These are phyloP conservation scores for Prosapia bicincta DNA, from an alignment of 2,888 invertebrate species.

Conservation along the genomic window DNA sequence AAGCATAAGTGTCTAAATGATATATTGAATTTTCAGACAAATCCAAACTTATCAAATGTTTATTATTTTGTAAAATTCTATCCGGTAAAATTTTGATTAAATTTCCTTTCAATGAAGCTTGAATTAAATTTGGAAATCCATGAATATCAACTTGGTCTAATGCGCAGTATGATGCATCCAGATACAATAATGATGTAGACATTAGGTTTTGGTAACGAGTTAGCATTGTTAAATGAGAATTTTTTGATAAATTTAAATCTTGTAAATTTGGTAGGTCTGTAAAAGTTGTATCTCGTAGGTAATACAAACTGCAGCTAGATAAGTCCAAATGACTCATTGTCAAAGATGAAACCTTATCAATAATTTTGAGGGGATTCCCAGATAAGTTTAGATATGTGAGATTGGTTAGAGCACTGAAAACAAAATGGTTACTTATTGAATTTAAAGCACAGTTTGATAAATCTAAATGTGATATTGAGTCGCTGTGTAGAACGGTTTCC, in stretches of 20 bases:
- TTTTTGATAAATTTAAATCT: slow-evolving; percentile 13
- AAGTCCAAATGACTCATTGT: slow-evolving; percentile 11
- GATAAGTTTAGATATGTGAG: slow-evolving; percentile 11
- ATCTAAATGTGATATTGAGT: slow-evolving; percentile 17
- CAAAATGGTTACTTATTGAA: slow-evolving; percentile 4
- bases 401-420: slow-evolving; percentile 12
- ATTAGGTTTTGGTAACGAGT: slow-evolving; percentile 2
- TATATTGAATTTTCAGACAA: slow-evolving; percentile 20
- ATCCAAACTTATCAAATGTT: slow-evolving; percentile 1
- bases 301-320: slow-evolving; percentile 10
- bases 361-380: slow-evolving; percentile 11
- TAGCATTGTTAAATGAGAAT: slow-evolving; percentile 11
- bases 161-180: slow-evolving; percentile 18
- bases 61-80: slow-evolving; percentile 9
- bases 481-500: slow-evolving; percentile 12
- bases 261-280: slow-evolving; percentile 11
- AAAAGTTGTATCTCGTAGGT: slow-evolving; percentile 9
- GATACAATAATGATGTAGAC: slow-evolving; percentile 2
- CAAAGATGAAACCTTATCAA: slow-evolving; percentile 8
- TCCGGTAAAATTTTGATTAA: slow-evolving; percentile 15
- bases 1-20: slow-evolving; percentile 13
- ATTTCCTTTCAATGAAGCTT: slow-evolving; percentile 10
- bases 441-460: slow-evolving; percentile 11
- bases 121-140: slow-evolving; percentile 8
- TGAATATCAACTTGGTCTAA: slow-evolving; percentile 8